Conservation (phyloP, 2,113 vertebrate genomes). For the Vimba vimba region DNA sequence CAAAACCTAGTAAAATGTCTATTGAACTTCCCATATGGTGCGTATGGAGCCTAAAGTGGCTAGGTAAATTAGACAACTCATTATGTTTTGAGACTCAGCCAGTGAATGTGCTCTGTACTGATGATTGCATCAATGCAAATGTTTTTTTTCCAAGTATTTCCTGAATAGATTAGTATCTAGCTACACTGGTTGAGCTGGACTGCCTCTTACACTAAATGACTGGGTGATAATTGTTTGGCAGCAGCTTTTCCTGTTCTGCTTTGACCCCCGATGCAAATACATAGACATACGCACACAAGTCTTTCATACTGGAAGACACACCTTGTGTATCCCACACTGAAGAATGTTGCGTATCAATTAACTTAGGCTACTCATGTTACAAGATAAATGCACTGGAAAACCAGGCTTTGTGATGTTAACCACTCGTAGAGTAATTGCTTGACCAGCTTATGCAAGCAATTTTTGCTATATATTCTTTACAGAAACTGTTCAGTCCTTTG, state of each 20-base stretch:
- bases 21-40: neutral
- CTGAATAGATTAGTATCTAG: neutral
- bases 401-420: neutral
- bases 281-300: too few relatives aligned
- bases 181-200: neutral
- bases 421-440: neutral
- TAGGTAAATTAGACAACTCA: neutral
- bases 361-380: neutral
- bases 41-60: neutral
- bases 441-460: neutral
- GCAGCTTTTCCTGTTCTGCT: neutral
- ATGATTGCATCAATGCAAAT: conserved; percentile 17
- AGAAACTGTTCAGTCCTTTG: neutral
- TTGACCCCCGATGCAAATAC: neutral
- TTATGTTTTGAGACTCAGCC: neutral
- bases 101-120: neutral
- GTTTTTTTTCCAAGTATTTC: neutral
- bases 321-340: neutral
- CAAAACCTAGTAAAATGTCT: neutral
- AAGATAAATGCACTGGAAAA: neutral
- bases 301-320: neutral
- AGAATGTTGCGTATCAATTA: neutral
- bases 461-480: neutral
- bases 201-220: neutral
- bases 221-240: neutral